phyloP scores from a whole-genome alignment of 2,113 vertebrate species.

The Paratilapia polleni region DNA sequence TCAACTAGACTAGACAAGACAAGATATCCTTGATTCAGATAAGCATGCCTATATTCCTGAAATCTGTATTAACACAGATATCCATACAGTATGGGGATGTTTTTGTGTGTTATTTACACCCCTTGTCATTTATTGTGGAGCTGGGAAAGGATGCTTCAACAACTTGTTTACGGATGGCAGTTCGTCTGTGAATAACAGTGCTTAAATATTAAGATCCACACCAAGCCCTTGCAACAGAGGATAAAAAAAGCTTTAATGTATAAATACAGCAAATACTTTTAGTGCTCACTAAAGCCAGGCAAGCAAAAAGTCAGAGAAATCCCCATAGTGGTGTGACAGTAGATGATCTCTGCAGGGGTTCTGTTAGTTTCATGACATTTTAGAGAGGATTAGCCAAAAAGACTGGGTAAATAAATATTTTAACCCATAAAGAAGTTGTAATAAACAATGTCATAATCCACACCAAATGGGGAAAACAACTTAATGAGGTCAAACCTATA shows the following conservation, averaged over 20 bases:
- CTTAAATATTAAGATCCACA: constrained; percentile 42
- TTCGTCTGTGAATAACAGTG: constrained; percentile 8
- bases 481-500: constrained; percentile 59
- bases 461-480: constrained; percentile 42
- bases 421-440: constrained; percentile 35
- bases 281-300: constrained; percentile 9
- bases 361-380: constrained; percentile 56
- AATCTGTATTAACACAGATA: constrained; percentile 74
- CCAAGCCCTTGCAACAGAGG: constrained; percentile 21
- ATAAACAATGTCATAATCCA: constrained; percentile 64
- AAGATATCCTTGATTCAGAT: constrained; percentile 52
- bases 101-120: constrained; percentile 9
- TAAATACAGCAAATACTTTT: constrained; percentile 42
- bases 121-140: constrained; percentile 38
- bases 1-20: constrained; percentile 68
- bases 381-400: constrained; percentile 58
- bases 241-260: constrained; percentile 44
- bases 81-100: constrained; percentile 22
- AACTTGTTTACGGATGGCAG: constrained; percentile 37
- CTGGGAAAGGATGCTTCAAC: constrained; percentile 16
- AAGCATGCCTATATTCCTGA: constrained; percentile 57
- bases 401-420: constrained; percentile 47
- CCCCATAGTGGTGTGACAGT: constrained; percentile 33
- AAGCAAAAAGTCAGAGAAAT: constrained; percentile 41
- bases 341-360: constrained; percentile 38